phyloP scores from a whole-genome alignment of 2,888 invertebrate species.

The Hedychridium roseum region DNA sequence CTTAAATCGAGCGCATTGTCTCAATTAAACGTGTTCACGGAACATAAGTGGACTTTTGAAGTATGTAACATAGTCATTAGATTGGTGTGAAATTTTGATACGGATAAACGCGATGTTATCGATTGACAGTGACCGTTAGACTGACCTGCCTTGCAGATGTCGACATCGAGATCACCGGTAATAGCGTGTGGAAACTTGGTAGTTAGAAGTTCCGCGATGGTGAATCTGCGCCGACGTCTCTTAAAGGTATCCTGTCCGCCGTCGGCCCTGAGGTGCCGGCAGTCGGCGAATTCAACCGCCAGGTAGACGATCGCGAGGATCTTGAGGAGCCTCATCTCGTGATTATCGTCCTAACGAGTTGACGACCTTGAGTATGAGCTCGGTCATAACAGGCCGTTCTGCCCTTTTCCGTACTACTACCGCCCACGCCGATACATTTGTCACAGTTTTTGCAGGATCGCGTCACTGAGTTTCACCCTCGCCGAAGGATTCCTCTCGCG shows the following conservation, averaged over 20 bases:
- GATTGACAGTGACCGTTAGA: too few relatives aligned
- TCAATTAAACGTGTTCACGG: too few relatives aligned
- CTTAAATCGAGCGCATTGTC: too few relatives aligned
- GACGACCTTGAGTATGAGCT: slow-evolving; percentile 4
- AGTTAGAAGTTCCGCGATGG: slow-evolving; percentile 74
- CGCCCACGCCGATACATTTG: slow-evolving; percentile 28
- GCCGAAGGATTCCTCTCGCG: too few relatives aligned
- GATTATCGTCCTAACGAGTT: slow-evolving; percentile 10
- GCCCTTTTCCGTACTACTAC: too few relatives aligned
- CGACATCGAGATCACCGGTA: slow-evolving; percentile 80
- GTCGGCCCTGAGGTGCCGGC: slow-evolving; percentile 22
- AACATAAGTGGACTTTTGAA: too few relatives aligned
- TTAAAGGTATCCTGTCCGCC: too few relatives aligned
- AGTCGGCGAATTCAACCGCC: slow-evolving; percentile 27
- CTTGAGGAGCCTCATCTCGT: slow-evolving; percentile 42
- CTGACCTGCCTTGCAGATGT: slow-evolving; percentile 86
- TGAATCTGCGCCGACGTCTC: slow-evolving; percentile 64
- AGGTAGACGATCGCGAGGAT: slow-evolving; percentile 35
- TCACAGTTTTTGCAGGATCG: slow-evolving; percentile 12
- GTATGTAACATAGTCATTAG: too few relatives aligned
- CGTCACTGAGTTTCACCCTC: slow-evolving; percentile 1
- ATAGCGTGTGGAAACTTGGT: slow-evolving; percentile 73
- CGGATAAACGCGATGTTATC: too few relatives aligned
- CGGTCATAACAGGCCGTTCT: slow-evolving; percentile 31
- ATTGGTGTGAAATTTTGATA: too few relatives aligned